Evolutionary conservation across 2,797 vertebrate genomes (phyloP).

Genomic region (Anabacerthia variegaticeps): DNA sequence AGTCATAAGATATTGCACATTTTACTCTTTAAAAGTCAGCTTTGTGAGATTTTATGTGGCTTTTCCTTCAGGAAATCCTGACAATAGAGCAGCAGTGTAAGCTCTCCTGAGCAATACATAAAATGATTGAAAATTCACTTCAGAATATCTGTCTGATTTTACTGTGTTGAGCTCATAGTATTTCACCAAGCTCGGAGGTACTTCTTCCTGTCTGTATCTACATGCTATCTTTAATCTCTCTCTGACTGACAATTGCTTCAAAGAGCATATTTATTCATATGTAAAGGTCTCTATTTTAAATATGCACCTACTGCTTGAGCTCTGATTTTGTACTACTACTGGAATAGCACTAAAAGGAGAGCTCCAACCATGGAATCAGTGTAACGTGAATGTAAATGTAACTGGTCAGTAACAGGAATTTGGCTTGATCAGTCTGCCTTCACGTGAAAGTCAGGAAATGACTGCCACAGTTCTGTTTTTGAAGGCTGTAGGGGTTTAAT

Average conservation of each 20-base stretch:
- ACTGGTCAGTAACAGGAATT: not conserved
- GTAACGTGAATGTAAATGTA: not conserved
- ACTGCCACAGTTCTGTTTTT: slow-evolving; percentile 4
- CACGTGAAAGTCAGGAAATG: not conserved
- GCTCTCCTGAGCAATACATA: not conserved
- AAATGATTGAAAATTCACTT: not conserved
- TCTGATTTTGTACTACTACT: not conserved
- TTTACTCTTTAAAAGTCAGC: not conserved
- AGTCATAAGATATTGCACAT: not conserved
- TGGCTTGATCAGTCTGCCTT: not conserved
- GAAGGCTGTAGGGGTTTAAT: not conserved
- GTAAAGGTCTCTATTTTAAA: not conserved
- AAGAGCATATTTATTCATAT: not conserved
- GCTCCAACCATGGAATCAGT: not conserved
- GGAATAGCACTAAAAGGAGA: not conserved
- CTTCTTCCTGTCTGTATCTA: not conserved
- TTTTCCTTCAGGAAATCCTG: not conserved
- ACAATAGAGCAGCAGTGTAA: not conserved
- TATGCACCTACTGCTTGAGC: not conserved
- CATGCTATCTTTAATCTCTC: not conserved
- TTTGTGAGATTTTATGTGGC: not conserved
- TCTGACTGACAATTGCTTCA: not conserved
- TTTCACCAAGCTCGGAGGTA: not conserved
- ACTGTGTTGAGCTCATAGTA: not conserved
- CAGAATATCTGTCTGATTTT: not conserved